Percentiles rank a stretch among this genome's conserved stretches.
These are phyloP conservation scores for Meda fulgida DNA, from an alignment of 2,797 vertebrate species.

Conservation along the genomic window DNA sequence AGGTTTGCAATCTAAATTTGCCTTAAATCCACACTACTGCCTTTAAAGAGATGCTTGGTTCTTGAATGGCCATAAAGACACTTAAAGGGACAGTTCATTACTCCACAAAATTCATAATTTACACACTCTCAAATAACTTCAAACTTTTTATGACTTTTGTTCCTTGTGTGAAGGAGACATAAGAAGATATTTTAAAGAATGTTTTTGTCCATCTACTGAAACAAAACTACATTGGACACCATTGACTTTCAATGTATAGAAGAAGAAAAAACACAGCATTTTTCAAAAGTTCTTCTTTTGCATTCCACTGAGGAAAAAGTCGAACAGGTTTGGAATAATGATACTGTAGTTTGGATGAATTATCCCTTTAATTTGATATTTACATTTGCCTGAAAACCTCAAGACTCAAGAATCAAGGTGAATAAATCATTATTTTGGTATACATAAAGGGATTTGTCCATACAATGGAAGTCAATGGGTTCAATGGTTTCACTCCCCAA, in stretches of 20 bases:
- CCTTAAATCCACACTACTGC: conserved; percentile 81
- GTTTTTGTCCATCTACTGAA: neutral
- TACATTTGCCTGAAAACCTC: conserved; percentile 47
- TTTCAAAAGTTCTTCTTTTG: neutral
- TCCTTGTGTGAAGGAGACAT: neutral
- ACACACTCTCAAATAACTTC: neutral
- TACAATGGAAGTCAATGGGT: neutral
- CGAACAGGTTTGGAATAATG: neutral
- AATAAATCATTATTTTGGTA: neutral
- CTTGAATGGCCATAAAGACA: conserved; percentile 48
- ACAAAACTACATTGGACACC: neutral
- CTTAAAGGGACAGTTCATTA: conserved; percentile 9
- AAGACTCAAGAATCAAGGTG: neutral
- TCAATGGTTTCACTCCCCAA: neutral
- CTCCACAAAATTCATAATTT: neutral
- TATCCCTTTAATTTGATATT: neutral
- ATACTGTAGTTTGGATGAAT: neutral
- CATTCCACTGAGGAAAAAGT: neutral
- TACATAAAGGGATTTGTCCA: neutral
- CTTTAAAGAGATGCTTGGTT: conserved; percentile 72
- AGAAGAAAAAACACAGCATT: neutral
- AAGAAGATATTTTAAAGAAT: neutral
- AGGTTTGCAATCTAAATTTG: conserved; percentile 58
- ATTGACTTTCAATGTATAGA: neutral
- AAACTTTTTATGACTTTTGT: neutral